These are phyloP conservation scores for Torymus auratus DNA, from an alignment of 2,888 invertebrate genomes.

Conservation along the genomic window DNA sequence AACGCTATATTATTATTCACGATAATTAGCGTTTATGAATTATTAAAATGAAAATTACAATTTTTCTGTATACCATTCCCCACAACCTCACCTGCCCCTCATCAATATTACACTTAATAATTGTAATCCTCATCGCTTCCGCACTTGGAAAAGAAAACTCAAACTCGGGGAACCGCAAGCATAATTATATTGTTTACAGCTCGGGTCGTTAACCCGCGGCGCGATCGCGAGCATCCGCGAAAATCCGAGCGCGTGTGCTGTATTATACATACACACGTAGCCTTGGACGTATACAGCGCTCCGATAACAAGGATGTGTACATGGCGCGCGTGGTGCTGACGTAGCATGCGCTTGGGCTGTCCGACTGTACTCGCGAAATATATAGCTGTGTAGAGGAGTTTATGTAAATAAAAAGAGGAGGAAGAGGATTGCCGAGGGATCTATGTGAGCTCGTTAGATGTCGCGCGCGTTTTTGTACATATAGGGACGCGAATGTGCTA, in stretches of 20 bases:
- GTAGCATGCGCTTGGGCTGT: conserved; percentile 58
- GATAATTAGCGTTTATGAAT: too few species aligned
- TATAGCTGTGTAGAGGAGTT: background rate
- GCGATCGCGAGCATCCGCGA: conserved; percentile 29
- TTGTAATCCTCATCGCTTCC: too few species aligned
- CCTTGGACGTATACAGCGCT: conserved; percentile 65
- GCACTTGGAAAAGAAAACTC: too few species aligned
- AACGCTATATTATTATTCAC: too few species aligned
- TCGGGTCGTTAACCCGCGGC: conserved; percentile 28
- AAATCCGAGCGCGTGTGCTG: background rate
- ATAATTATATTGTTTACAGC: too few species aligned
- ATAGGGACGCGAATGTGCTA: background rate
- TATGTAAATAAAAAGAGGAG: background rate
- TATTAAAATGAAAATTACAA: too few species aligned
- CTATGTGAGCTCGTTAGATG: background rate
- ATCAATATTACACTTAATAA: too few species aligned
- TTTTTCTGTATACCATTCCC: too few species aligned
- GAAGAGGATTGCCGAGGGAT: background rate
- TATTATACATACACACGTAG: conserved; percentile 50
- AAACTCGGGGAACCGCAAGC: too few species aligned
- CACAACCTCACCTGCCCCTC: too few species aligned
- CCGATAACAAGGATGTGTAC: conserved; percentile 71
- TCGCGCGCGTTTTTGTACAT: background rate
- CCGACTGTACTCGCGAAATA: background rate
- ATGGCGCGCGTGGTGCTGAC: conserved; percentile 67